Evolutionary conservation across 2,888 invertebrate genomes (phyloP).

Genomic region (Stenichneumon culpator): DNA sequence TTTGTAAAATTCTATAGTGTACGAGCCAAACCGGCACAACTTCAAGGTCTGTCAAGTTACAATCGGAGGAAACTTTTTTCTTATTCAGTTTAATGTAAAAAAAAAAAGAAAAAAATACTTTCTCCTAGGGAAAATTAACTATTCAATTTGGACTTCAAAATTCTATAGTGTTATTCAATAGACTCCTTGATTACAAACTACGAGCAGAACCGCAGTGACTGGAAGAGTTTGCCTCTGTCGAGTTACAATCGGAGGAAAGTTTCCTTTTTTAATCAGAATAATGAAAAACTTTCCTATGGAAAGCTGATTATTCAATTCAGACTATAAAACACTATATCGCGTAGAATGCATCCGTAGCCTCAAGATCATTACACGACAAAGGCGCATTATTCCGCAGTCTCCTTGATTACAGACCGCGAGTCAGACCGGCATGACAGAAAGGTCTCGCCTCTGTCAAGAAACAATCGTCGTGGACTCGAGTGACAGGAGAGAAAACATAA

Average conservation of each 20-base stretch:
- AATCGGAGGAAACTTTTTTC: too few species aligned
- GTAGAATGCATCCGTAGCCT: background rate
- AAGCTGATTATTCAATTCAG: too few species aligned
- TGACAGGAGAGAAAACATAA: conserved; percentile 21
- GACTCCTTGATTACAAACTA: conserved; percentile 15
- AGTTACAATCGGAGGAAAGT: background rate
- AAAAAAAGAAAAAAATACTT: too few species aligned
- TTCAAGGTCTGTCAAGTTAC: background rate
- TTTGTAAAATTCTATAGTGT: too few species aligned
- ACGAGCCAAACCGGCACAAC: background rate
- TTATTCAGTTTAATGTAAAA: too few species aligned
- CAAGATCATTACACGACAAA: background rate
- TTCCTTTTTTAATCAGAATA: too few species aligned
- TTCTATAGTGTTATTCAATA: background rate
- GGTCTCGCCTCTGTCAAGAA: background rate
- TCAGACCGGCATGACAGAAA: background rate
- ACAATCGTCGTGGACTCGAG: conserved; percentile 3
- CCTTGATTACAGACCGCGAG: conserved; percentile 18
- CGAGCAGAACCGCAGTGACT: background rate
- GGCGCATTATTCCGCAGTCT: conserved; percentile 6
- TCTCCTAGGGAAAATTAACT: too few species aligned
- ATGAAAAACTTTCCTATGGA: too few species aligned
- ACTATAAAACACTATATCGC: too few species aligned
- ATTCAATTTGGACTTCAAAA: too few species aligned
- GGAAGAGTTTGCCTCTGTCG: background rate